These are phyloP conservation scores for Atrichornis clamosus DNA, from an alignment of 2,113 vertebrate species.

Conservation along the genomic window DNA sequence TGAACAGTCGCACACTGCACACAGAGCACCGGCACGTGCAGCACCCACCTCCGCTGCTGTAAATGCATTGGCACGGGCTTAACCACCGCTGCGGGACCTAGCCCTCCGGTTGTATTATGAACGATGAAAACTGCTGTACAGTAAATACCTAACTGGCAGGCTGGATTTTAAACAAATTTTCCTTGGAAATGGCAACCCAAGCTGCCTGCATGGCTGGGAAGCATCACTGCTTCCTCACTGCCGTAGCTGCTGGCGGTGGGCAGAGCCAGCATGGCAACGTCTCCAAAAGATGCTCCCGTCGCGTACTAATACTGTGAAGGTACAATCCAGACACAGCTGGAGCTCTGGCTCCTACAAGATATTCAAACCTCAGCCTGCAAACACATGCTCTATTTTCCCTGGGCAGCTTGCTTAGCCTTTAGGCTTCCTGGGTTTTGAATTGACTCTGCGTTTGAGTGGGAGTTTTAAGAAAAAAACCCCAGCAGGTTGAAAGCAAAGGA, in stretches of 20 bases:
- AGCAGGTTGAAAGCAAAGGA: constrained; percentile 42
- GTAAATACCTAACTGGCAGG: not conserved
- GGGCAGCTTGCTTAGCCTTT: constrained; percentile 13
- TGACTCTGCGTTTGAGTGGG: constrained; percentile 46
- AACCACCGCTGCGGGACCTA: not conserved
- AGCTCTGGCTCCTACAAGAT: not conserved
- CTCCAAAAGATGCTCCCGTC: constrained; percentile 19
- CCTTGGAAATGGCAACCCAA: not conserved
- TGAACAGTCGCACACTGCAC: not conserved
- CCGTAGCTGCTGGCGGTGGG: not conserved
- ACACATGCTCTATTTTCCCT: constrained; percentile 6
- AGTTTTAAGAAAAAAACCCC: not conserved
- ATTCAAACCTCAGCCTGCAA: not conserved
- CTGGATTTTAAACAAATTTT: not conserved
- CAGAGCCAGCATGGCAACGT: not conserved
- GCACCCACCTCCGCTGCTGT: not conserved
- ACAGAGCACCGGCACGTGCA: not conserved
- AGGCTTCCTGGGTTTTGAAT: constrained; percentile 1
- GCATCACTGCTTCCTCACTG: not conserved
- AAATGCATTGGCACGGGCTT: not conserved
- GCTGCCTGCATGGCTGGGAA: not conserved
- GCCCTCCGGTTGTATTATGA: not conserved
- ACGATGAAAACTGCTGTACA: fast-evolving
- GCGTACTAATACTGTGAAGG: not conserved
- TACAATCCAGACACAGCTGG: constrained; percentile 27